Conservation (phyloP, 2,888 invertebrate genomes). For the Conops quadrifasciatus region DNA sequence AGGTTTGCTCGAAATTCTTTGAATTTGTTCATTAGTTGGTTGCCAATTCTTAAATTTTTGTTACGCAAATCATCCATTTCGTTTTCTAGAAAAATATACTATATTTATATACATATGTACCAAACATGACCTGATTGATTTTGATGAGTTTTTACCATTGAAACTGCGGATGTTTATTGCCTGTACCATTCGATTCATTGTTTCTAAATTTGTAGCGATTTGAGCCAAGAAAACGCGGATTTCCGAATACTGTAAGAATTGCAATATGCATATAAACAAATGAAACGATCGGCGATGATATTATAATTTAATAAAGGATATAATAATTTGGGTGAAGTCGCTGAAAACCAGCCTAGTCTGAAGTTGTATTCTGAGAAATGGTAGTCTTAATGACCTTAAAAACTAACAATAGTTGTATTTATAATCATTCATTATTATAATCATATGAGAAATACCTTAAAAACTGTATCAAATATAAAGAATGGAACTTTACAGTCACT, state of each 20-base stretch:
- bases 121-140: background rate
- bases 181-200: conserved; percentile 63
- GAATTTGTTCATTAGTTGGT: conserved; percentile 60
- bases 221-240: conserved; percentile 58
- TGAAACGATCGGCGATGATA: too few species aligned
- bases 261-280: conserved; percentile 11
- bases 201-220: conserved; percentile 59
- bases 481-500: too few species aligned
- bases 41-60: conserved; percentile 61
- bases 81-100: conserved; percentile 50
- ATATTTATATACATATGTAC: background rate
- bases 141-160: conserved; percentile 51
- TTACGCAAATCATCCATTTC: conserved; percentile 62
- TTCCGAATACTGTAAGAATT: conserved; percentile 58
- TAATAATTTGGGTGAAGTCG: too few species aligned
- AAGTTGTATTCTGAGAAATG: too few species aligned
- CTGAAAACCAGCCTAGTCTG: too few species aligned
- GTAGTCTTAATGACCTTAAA: too few species aligned
- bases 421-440: too few species aligned
- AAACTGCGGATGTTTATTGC: conserved; percentile 60
- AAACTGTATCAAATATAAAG: too few species aligned
- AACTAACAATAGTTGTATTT: too few species aligned
- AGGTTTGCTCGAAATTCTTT: conserved; percentile 60
- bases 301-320: too few species aligned
- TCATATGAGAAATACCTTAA: too few species aligned